These are phyloP conservation scores for Pentalonia nigronervosa DNA, from an alignment of 1,140 invertebrate genomes.

Conservation along the genomic window DNA sequence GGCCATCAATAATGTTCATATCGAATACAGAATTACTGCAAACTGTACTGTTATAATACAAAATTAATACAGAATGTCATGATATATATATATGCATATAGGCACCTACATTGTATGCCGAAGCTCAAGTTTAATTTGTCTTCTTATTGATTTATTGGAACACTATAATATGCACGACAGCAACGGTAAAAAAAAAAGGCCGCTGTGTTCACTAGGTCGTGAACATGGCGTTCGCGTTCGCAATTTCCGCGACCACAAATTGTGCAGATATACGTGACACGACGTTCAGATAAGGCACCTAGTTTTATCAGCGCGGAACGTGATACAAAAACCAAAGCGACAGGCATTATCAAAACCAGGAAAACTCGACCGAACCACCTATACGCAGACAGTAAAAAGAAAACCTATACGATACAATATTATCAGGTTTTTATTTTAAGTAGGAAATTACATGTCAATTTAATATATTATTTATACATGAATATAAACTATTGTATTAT, in stretches of 20 bases:
- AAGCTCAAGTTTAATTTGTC: neutral
- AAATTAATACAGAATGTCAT: neutral
- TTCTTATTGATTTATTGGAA: conserved; percentile 34
- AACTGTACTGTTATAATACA: no score
- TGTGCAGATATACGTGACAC: conserved; percentile 53
- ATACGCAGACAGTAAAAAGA: neutral
- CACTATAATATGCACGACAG: conserved; percentile 21
- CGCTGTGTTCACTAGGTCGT: conserved; percentile 39
- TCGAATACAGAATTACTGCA: no score
- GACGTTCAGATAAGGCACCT: conserved; percentile 26
- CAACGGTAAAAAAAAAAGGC: conserved; percentile 6
- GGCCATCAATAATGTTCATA: no score
- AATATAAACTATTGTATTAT: no score
- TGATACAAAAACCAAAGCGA: conserved; percentile 39
- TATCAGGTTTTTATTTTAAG: neutral
- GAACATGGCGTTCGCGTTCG: conserved; percentile 42
- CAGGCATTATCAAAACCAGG: neutral
- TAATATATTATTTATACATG: neutral
- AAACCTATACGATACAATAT: neutral
- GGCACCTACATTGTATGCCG: neutral
- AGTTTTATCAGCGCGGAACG: conserved; percentile 34
- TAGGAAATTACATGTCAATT: neutral
- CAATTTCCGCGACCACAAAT: conserved; percentile 56
- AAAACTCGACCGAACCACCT: neutral
- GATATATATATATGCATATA: neutral